Evolutionary conservation across 2,113 vertebrate genomes (phyloP).

Genomic region (Epinephelus fuscoguttatus): DNA sequence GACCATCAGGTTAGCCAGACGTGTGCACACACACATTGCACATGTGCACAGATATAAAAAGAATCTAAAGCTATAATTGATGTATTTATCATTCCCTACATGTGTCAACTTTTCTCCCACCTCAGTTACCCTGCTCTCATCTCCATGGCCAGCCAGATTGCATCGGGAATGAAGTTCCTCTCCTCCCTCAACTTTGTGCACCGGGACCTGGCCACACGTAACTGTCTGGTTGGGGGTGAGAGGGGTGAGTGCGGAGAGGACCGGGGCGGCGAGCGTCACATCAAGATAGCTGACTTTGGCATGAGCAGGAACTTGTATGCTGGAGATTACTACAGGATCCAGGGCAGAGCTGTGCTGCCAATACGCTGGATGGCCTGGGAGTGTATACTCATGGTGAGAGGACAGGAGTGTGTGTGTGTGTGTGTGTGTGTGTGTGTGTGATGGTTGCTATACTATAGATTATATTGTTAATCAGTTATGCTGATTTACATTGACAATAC

Average conservation of each 20-base stretch:
- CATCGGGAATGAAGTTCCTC: constrained; percentile 94
- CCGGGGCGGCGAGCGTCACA: constrained; percentile 87
- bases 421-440: constrained; percentile 22
- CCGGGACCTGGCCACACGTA: constrained; percentile 91
- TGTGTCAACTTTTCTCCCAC: not conserved
- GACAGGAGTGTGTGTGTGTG: constrained; percentile 5
- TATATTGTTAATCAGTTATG: not conserved
- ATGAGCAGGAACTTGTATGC: constrained; percentile 95
- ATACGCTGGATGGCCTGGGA: constrained; percentile 99
- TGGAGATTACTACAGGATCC: constrained; percentile 93
- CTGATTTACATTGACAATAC: too few species aligned
- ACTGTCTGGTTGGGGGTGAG: constrained; percentile 93
- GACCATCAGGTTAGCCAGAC: constrained; percentile 86
- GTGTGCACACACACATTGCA: not conserved
- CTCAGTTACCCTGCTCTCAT: constrained; percentile 90
- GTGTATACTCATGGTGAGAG: constrained; percentile 93
- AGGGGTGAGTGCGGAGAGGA: constrained; percentile 76
- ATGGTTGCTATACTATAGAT: not conserved
- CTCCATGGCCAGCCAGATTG: constrained; percentile 92
- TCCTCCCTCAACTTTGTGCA: constrained; percentile 94
- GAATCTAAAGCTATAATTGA: too few species aligned
- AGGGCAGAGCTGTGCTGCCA: constrained; percentile 93
- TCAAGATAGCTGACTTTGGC: constrained; percentile 95
- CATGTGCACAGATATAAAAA: not conserved
- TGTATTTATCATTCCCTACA: not conserved